Evolutionary conservation across 2,797 vertebrate species (phyloP), one percentile per base, ranked within the genome.

Genomic region (Falco novaeseelandiae): DNA sequence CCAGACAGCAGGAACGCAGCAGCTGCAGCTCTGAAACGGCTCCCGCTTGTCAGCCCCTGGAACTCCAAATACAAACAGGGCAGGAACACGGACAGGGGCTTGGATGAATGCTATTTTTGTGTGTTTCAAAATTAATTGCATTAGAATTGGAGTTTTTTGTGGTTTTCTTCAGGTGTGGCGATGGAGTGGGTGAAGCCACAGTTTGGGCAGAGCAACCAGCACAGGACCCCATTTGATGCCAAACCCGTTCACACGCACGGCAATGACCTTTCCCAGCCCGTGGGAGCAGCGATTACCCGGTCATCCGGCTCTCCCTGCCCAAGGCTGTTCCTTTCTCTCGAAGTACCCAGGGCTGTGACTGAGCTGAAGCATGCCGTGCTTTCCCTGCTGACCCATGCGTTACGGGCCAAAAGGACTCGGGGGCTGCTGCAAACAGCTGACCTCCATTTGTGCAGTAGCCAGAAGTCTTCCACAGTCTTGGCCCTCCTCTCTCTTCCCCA

Each of bases 81-180:
- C 74, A 44, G 85, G 71, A 26, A 16, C 0, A 0, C 19, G 36
- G 29, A 42, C 5, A 10, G 51, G 14, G 30, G 7, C 57, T 69
- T 2, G 40, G 26, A 2, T 0, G 4, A 5, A 6, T 8, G 2
- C 1, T 0, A 5, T 0, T 29, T 21, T 5, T 17, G 27, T 3
- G 49, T 3, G 3, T 12, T 85, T 63, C 30, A 27, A 12, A 42
- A 25, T 17, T 0, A 30, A 17, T 13, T 27, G 6, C 11, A 1
- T n/a, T n/a, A 1, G 3, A 34, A 9, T 2, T 12, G 54, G 78
- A 12, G 25, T 0, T 40, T 20, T 21, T 18, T 2, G 1, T 0
- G 0, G 23, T 5, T 59, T 18, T 32, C 30, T 38, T 5, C 0
- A 25, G 36, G 22, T 5, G 48, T 3, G 32, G 58, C 71, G 19